phyloP scores from a whole-genome alignment of 2,888 invertebrate species.

The Chaetoderma sp. region DNA sequence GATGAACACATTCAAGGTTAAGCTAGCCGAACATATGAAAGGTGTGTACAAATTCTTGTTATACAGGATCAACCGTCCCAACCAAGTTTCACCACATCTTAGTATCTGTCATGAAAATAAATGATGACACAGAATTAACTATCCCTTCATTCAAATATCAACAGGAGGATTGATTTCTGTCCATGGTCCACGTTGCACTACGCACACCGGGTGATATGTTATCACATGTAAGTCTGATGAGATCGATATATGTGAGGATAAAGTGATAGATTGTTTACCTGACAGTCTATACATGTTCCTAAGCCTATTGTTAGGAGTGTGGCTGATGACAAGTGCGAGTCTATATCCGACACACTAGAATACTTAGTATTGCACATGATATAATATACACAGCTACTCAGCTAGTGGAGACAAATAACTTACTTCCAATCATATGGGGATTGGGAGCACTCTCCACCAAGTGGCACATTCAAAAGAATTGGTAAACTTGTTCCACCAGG shows the following conservation, averaged over 20 bases:
- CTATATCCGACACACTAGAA: background rate
- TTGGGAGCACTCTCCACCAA: constrained; percentile 17
- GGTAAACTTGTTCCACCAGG: constrained; percentile 14
- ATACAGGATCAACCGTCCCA: background rate
- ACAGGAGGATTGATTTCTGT: constrained; percentile 7
- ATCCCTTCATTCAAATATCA: background rate
- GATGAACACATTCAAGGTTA: constrained; percentile 8
- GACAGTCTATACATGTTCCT: constrained; percentile 20
- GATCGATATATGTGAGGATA: background rate
- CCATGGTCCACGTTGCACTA: constrained; percentile 11
- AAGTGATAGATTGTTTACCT: constrained; percentile 4
- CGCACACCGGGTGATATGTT: constrained; percentile 3
- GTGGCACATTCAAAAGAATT: constrained; percentile 12
- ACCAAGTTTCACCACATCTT: background rate
- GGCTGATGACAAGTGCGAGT: background rate
- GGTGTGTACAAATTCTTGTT: background rate
- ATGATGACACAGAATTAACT: background rate
- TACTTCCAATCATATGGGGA: constrained; percentile 16
- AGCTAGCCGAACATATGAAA: background rate
- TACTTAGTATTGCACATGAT: background rate
- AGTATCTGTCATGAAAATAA: background rate
- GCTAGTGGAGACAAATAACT: background rate
- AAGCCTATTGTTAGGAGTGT: constrained; percentile 7
- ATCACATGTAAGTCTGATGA: background rate
- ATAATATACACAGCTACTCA: background rate